Conservation (phyloP, 1,140 invertebrate species). For the Tyrophagus putrescentiae region DNA sequence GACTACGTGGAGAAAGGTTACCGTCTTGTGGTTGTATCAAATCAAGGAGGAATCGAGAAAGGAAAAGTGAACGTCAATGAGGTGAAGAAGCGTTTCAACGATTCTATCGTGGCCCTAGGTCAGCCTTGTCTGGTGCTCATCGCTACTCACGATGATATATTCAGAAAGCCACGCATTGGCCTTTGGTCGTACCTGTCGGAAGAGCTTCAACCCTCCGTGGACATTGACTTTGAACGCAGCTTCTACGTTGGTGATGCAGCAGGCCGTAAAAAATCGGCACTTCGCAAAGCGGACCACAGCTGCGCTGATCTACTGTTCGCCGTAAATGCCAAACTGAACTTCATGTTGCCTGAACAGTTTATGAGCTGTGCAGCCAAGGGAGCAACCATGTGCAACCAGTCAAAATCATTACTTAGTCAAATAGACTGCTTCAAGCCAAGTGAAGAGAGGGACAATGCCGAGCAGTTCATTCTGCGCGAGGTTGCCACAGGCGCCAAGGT, state of each 20-base stretch:
- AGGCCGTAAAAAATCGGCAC: constrained; percentile 18
- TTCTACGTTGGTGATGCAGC: constrained; percentile 27
- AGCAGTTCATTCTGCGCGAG: not conserved
- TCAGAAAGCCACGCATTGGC: constrained; percentile 24
- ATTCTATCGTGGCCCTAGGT: constrained; percentile 1
- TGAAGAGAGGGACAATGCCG: not conserved
- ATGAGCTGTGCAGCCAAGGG: constrained; percentile 8
- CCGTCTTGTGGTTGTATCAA: constrained; percentile 25
- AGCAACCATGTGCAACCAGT: not conserved
- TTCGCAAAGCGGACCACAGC: constrained; percentile 23
- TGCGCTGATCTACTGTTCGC: constrained; percentile 24
- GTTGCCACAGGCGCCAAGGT: not conserved
- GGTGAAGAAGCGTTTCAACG: constrained; percentile 22
- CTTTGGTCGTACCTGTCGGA: constrained; percentile 19
- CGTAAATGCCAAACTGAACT: constrained; percentile 19
- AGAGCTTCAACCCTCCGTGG: constrained; percentile 8
- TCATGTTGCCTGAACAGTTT: constrained; percentile 25
- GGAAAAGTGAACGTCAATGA: constrained; percentile 12
- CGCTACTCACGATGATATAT: constrained; percentile 16
- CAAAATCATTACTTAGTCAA: not conserved
- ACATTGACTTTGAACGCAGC: constrained; percentile 17
- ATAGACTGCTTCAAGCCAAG: not conserved
- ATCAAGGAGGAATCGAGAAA: constrained; percentile 23
- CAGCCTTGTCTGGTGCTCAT: constrained; percentile 23
- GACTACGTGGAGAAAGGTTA: not conserved